Percentiles rank a stretch among this genome's conserved stretches.
phyloP scores from a whole-genome alignment of 2,888 invertebrate genomes.

The Phyto melanocephala region DNA sequence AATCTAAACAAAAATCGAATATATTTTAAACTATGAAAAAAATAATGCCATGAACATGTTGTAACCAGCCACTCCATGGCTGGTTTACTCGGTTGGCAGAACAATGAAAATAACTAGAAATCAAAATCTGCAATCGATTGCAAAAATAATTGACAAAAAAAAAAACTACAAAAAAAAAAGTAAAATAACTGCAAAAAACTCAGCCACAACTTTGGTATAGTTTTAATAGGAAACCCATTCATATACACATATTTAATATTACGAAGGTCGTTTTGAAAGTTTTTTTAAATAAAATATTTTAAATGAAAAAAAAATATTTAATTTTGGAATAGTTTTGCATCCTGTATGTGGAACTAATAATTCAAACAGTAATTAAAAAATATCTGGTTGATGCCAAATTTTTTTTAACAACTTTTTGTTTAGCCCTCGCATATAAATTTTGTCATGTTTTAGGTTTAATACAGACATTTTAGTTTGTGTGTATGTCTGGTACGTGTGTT shows the following conservation, averaged over 20 bases:
- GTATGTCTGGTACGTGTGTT: too few relatives aligned
- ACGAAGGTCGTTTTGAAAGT: neutral
- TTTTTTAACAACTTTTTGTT: neutral
- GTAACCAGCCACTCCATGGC: conserved; percentile 41
- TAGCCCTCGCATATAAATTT: neutral
- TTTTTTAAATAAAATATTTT: too few relatives aligned
- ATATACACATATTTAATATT: neutral
- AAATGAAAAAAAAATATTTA: too few relatives aligned
- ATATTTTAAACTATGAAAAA: conserved; percentile 4
- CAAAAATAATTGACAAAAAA: conserved; percentile 59
- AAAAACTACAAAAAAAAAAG: neutral
- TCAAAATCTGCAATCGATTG: conserved; percentile 57
- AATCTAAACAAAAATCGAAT: conserved; percentile 36
- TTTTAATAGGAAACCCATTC: conserved; percentile 1
- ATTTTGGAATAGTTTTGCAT: too few relatives aligned
- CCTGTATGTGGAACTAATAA: too few relatives aligned
- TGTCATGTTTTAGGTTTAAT: neutral
- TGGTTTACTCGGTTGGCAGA: conserved; percentile 36
- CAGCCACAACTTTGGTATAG: conserved; percentile 12
- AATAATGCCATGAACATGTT: conserved; percentile 6
- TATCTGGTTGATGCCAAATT: too few relatives aligned
- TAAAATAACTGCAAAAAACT: neutral
- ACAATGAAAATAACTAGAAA: conserved; percentile 49
- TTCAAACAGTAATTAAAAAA: too few relatives aligned
- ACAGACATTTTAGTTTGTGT: neutral